phyloP scores from a whole-genome alignment of 1,140 invertebrate species.

The Scaptodrosophila lebanonensis region DNA sequence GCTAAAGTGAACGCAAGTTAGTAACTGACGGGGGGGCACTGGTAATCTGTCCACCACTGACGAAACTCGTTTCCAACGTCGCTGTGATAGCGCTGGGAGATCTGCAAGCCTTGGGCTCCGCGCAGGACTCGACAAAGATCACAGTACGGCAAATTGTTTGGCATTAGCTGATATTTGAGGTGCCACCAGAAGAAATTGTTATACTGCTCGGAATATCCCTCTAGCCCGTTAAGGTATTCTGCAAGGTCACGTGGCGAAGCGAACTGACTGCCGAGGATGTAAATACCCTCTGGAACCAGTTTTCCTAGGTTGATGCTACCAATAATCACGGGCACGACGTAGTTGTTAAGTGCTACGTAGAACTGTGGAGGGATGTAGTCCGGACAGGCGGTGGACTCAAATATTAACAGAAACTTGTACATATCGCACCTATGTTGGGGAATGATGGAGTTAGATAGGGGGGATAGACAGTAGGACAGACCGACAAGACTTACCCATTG shows the following conservation, averaged over 20 bases:
- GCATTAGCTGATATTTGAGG: constrained; percentile 26
- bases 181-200: constrained; percentile 44
- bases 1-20: neutral
- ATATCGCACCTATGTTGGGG: constrained; percentile 19
- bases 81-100: neutral
- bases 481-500: constrained; percentile 13
- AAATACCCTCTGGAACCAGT: constrained; percentile 28
- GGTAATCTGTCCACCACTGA: constrained; percentile 42
- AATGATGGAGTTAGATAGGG: too few species aligned
- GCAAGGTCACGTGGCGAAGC: constrained; percentile 14
- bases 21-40: constrained; percentile 26
- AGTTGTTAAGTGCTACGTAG: constrained; percentile 23
- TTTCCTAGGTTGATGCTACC: constrained; percentile 29
- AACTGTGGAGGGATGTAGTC: constrained; percentile 43
- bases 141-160: constrained; percentile 25
- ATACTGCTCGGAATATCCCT: neutral
- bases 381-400: constrained; percentile 39
- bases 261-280: constrained; percentile 29
- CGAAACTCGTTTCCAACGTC: too few species aligned
- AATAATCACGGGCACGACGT: constrained; percentile 45
- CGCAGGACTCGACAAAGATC: constrained; percentile 24
- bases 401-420: constrained; percentile 48
- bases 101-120: neutral
- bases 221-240: constrained; percentile 7
- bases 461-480: too few species aligned